Evolutionary conservation across 2,888 invertebrate species (phyloP), one percentile per base, ranked within the genome.

Genomic region (Xanthorhoe designata): DNA sequence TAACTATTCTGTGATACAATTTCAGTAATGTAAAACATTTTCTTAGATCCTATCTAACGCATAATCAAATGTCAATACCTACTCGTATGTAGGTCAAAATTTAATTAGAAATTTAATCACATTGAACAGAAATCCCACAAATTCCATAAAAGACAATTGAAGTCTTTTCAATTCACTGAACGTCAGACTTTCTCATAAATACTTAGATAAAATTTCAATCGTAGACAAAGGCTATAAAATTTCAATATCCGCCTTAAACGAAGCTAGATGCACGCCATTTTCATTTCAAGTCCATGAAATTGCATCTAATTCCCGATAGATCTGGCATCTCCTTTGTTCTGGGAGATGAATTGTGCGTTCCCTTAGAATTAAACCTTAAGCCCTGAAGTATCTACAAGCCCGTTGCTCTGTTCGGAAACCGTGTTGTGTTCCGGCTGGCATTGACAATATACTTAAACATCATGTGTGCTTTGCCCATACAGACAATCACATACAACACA

Each of bases 251-350:
- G 29, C 50, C 66, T 61, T 61, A 72, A 74, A 68, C 74, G 77
- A 69, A 78, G 77, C 78, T 78, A 83, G 82, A 82, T 81, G 78
- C 73, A 72, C 74, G 80, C 78, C 78, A 79, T 84, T 83, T 83
- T 84, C 85, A 82, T 88, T 88, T 81, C 68, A 54, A 82, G 77
- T 81, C 83, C 85, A 86, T 88, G 84, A 85, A 87, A 89, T 88
- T 86, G 85, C 87, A 81, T 85, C 82, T 88, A 89, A 88, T 89
- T 89, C 81, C 79, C 80, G 69, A 77, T 73, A 78, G 76, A 84
- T 88, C 74, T 74, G 61, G 63, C 72, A 53, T 79, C 79, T 78
- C 77, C 78, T 82, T 84, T 82, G 78, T 83, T 74, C 64, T 68
- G 68, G 70, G 54, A 70, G 75, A 70, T 66, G 67, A 82, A 77